Base-by-base conservation (phyloP, 2,113 vertebrate genomes). In the Atherinomorus stipes region DNA sequence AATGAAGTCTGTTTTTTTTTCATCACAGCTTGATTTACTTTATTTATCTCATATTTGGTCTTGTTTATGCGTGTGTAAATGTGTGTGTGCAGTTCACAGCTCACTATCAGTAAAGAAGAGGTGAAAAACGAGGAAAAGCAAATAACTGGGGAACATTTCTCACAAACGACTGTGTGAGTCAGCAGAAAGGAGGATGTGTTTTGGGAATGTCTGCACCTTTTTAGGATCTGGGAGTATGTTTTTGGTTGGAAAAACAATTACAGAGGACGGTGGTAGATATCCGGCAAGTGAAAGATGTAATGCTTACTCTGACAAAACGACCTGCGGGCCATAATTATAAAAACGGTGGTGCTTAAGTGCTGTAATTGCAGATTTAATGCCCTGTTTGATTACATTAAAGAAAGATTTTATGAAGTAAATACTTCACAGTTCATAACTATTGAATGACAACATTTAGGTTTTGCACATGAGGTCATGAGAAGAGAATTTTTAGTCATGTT, bases 211-310 rank as follows among this genome's bases (percentile, higher is more conserved):
- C 52, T 56, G 67, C 76, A 78, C 79, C 78, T 86, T 78, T 83
- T 78, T 51, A 49, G 26, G 60, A 57, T 85, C 76, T 64, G 15
- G 49, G 28, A 76, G 52, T 12, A 40, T 57, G 31, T 49, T 16
- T 73, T 53, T 80, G 70, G 70, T 83, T 74, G 81, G 84, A 85
- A 88, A 90, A 81, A 79, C 64, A 78, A 45, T 83, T 68, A 68
- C 6, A 25, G 22, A 54, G 13, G 64, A 52, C 66, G n/a, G 59
- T 15, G 28, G 83, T 61, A 59, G 49, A 68, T 15, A 68, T 67
- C 52, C 74, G 78, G 52, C 56, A 64, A 12, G 31, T 64, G 63
- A 82, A 62, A 74, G 83, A 52, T 59, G 61, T 5, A 54, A 64
- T 64, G 23, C 49, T 56, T 37, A 23, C 64, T 58, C 37, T 21